A percentile compares a stretch with the other conserved stretches of the same genome.
phyloP scores from a whole-genome alignment of 92 coral and sea anemone genomes.

The Metridium senile region DNA sequence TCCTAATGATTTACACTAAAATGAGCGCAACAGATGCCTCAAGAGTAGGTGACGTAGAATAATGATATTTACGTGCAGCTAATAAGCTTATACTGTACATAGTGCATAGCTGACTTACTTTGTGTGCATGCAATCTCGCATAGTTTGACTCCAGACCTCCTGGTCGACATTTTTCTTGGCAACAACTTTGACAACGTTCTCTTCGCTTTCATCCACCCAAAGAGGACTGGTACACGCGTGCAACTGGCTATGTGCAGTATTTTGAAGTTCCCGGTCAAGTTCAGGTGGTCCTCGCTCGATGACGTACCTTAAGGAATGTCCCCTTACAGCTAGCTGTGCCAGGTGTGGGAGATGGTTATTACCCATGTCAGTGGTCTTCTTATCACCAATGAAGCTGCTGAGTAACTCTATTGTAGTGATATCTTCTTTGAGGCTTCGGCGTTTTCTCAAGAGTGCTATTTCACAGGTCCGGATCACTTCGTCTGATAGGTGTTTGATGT shows the following conservation, averaged over 20 bases:
- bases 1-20: too few relatives aligned
- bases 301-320: constrained; percentile 49
- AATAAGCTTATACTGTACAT: too few relatives aligned
- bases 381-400: constrained; percentile 6
- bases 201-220: constrained; percentile 39
- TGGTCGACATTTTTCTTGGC: constrained; percentile 23
- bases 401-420: constrained; percentile 11
- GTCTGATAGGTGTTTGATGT: constrained; percentile 19
- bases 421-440: constrained; percentile 11
- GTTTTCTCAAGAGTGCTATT: constrained; percentile 13
- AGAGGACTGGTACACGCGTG: constrained; percentile 51
- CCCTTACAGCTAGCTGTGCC: constrained; percentile 57
- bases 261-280: constrained; percentile 27
- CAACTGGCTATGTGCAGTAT: constrained; percentile 38
- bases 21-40: too few relatives aligned
- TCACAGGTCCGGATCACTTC: constrained; percentile 23
- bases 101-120: constrained; percentile 41
- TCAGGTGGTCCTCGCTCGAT: constrained; percentile 50
- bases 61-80: too few relatives aligned
- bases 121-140: constrained; percentile 38
- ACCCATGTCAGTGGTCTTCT: constrained; percentile 16
- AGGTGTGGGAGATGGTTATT: constrained; percentile 48
- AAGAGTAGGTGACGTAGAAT: too few relatives aligned
- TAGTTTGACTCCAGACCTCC: constrained; percentile 48
- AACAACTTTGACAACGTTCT: constrained; percentile 51